Evolutionary conservation across 2,888 invertebrate genomes (phyloP).

Genomic region (Oeneis ivallda): DNA sequence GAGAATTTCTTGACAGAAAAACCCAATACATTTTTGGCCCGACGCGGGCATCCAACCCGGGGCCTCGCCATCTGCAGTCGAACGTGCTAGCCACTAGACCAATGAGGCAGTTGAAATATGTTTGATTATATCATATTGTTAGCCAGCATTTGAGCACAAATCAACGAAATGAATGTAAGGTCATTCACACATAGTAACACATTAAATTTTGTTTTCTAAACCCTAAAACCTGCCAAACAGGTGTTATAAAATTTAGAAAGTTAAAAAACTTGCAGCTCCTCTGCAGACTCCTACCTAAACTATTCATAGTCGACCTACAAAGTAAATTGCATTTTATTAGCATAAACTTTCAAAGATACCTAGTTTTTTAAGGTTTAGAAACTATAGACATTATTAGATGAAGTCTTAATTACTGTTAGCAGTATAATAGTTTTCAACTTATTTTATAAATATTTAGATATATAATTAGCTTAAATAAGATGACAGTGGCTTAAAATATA

Average conservation of each 20-base stretch:
- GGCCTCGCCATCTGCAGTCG: too few relatives aligned
- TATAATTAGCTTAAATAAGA: too few relatives aligned
- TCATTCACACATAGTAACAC: conserved; percentile 41
- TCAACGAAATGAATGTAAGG: conserved; percentile 22
- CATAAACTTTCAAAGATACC: conserved; percentile 67
- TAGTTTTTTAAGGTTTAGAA: conserved; percentile 35
- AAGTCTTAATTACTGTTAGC: not conserved
- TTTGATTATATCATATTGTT: not conserved
- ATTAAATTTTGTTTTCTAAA: conserved; percentile 55
- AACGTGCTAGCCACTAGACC: too few relatives aligned
- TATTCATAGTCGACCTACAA: conserved; percentile 70
- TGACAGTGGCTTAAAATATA: too few relatives aligned
- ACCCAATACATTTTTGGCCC: too few relatives aligned
- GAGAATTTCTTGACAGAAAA: too few relatives aligned
- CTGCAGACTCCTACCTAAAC: conserved; percentile 62
- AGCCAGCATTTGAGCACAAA: not conserved
- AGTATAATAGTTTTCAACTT: not conserved
- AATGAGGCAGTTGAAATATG: too few relatives aligned
- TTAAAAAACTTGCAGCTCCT: conserved; percentile 68
- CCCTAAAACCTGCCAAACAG: conserved; percentile 74
- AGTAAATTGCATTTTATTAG: conserved; percentile 78
- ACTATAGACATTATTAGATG: conserved; percentile 27
- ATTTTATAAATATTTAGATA: too few relatives aligned
- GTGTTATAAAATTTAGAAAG: conserved; percentile 77
- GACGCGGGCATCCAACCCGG: too few relatives aligned